Percentiles rank a stretch among this genome's conserved stretches.
Evolutionary conservation across 1,140 invertebrate genomes (phyloP).

Genomic region (Zaprionus lachaisei): DNA sequence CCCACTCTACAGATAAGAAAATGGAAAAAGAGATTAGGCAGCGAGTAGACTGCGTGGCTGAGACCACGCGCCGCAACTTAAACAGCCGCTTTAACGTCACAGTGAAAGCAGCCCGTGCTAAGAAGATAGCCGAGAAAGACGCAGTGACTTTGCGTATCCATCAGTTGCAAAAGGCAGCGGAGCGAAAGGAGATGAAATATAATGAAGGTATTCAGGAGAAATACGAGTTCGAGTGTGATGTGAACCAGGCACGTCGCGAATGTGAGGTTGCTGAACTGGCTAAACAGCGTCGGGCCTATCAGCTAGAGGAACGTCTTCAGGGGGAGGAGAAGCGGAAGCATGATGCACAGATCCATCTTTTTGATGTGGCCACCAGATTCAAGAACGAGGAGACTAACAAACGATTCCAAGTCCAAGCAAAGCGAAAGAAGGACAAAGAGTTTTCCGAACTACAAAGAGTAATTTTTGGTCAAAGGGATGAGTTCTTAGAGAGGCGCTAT

Average conservation of each 20-base stretch:
- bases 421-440: constrained; percentile 3
- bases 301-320: constrained; percentile 20
- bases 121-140: background rate
- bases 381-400: constrained; percentile 57
- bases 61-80: constrained; percentile 49
- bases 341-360: constrained; percentile 45
- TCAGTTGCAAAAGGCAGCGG: constrained; percentile 11
- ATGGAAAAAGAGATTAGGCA: constrained; percentile 53
- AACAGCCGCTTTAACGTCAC: constrained; percentile 38
- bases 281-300: constrained; percentile 51
- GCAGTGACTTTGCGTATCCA: constrained; percentile 4
- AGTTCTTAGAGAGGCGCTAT: constrained; percentile 38
- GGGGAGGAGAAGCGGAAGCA: constrained; percentile 2
- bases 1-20: constrained; percentile 32
- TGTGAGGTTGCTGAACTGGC: constrained; percentile 35
- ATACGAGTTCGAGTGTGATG: constrained; percentile 28
- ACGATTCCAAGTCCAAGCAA: constrained; percentile 20
- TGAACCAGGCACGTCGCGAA: constrained; percentile 56
- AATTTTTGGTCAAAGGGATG: constrained; percentile 45
- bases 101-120: constrained; percentile 17
- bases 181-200: constrained; percentile 7
- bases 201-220: background rate
- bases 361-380: constrained; percentile 43
- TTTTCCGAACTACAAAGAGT: constrained; percentile 29
- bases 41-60: constrained; percentile 58